Conservation (phyloP, 1,140 invertebrate species). For the Drosophila watanabei region DNA sequence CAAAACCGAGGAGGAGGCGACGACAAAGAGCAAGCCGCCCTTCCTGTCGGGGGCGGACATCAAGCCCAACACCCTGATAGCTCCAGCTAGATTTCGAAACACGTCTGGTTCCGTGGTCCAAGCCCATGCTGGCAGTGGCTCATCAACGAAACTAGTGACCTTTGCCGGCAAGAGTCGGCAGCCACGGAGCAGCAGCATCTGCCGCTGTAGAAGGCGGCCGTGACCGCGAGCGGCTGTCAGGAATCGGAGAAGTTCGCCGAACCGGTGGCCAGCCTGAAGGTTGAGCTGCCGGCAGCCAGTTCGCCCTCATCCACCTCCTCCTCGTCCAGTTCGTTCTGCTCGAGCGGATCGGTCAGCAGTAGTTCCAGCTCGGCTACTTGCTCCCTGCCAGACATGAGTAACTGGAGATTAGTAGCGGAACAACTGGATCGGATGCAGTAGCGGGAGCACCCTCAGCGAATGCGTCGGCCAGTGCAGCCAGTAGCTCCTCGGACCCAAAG, state of each 20-base stretch:
- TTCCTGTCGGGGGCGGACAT: constrained; percentile 43
- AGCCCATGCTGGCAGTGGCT: too few species aligned
- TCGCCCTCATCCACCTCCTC: constrained; percentile 67
- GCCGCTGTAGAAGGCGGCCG: constrained; percentile 31
- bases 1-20: constrained; percentile 46
- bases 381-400: constrained; percentile 82
- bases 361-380: constrained; percentile 67
- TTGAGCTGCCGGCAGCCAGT: constrained; percentile 75
- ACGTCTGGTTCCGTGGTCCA: not conserved
- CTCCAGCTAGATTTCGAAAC: constrained; percentile 51
- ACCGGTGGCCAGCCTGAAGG: constrained; percentile 67
- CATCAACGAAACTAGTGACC: constrained; percentile 58
- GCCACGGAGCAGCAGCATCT: not conserved
- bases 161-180: constrained; percentile 31
- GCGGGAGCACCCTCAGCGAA: not conserved
- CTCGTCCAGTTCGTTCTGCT: constrained; percentile 67
- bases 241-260: constrained; percentile 68
- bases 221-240: constrained; percentile 11
- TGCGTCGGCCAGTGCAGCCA: constrained; percentile 3
- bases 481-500: constrained; percentile 8
- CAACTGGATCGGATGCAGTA: not conserved
- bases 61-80: constrained; percentile 50
- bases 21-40: constrained; percentile 28
- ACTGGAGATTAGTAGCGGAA: constrained; percentile 75
- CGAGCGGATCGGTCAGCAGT: constrained; percentile 48